These are phyloP conservation scores for Dipodomys merriami DNA, from an alignment of 2,113 vertebrate genomes.

Conservation along the genomic window DNA sequence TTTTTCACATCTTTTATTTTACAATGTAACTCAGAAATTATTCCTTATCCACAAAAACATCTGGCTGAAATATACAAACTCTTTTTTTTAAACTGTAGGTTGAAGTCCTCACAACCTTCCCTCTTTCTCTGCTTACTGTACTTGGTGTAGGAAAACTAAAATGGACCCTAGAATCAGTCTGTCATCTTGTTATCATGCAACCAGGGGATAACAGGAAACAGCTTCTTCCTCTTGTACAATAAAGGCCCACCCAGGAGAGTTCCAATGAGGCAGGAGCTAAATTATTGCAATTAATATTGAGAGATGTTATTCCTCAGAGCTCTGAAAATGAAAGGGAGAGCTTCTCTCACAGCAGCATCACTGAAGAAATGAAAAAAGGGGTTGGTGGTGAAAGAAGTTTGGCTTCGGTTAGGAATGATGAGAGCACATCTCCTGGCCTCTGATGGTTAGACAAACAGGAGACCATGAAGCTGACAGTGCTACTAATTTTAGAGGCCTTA, in stretches of 20 bases:
- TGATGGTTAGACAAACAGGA: constrained; percentile 31
- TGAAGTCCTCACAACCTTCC: background rate
- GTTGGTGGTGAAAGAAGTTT: constrained; percentile 82
- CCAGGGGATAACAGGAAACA: constrained; percentile 78
- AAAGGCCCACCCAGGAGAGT: constrained; percentile 48
- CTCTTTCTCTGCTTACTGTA: constrained; percentile 7
- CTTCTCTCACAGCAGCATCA: background rate
- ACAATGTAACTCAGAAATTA: background rate
- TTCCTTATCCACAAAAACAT: background rate
- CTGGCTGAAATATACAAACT: constrained; percentile 1
- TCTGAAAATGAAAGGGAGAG: background rate
- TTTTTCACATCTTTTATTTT: background rate
- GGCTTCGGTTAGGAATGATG: constrained; percentile 84
- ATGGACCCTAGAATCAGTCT: constrained; percentile 47
- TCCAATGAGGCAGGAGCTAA: constrained; percentile 27
- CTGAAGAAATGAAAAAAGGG: constrained; percentile 84
- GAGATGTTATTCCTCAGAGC: constrained; percentile 2
- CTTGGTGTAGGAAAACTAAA: constrained; percentile 55
- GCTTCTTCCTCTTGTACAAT: constrained; percentile 74
- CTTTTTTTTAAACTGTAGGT: background rate
- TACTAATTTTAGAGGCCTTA: constrained; percentile 54
- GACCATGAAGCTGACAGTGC: constrained; percentile 4
- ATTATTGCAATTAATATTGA: background rate
- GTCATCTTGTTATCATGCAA: constrained; percentile 63
- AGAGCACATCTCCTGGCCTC: constrained; percentile 44